Evolutionary conservation across 64 coral and sea anemone species (phyloP), one percentile per base, ranked within the genome.

Genomic region (Stichodactyla mertensii): DNA sequence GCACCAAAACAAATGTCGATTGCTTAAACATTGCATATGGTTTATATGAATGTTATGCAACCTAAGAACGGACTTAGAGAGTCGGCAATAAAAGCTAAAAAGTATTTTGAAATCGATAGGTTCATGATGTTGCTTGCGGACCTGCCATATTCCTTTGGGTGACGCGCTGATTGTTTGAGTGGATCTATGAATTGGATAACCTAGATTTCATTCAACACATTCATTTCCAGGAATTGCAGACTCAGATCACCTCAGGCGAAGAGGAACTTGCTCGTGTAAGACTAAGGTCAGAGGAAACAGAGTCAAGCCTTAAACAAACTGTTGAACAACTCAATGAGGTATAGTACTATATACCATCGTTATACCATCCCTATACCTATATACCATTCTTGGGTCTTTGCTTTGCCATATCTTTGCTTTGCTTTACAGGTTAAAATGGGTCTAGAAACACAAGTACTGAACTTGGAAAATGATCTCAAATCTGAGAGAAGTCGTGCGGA

Each of bases 241-340:
- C 77, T 51, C 95, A 97, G 15, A 93, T 97, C 28, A 66, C 74
- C 64, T 85, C 89, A 0, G 85, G 83, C 31, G 95, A 97, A 52
- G 92, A 97, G 86, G 95, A 97, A 77, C 95, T 97, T 36, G 45
- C 67, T 10, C 89, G 57, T 82, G 86, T 93, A 4, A 93, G 83
- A 82, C 52, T 78, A 52, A 88, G 93, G 15, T 88, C 95, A 20
- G 88, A 93, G 57, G 95, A 97, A 89, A 97, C 83, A 7, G 95
- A 97, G 55, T 58, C 78, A 14, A 80, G 77, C 52, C 87, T 97
- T 11, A 91, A 83, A 16, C 91, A 87, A 15, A 91, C 92, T 82
- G 95, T 97, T 1, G 92, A 97, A 28, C 95, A 97, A 64, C 62
- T 97, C 12, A 91, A 93, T 78, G 95, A 97, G 87, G 95, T 93